Conservation (phyloP, 2,888 invertebrate genomes). For the Andrena praecox region DNA sequence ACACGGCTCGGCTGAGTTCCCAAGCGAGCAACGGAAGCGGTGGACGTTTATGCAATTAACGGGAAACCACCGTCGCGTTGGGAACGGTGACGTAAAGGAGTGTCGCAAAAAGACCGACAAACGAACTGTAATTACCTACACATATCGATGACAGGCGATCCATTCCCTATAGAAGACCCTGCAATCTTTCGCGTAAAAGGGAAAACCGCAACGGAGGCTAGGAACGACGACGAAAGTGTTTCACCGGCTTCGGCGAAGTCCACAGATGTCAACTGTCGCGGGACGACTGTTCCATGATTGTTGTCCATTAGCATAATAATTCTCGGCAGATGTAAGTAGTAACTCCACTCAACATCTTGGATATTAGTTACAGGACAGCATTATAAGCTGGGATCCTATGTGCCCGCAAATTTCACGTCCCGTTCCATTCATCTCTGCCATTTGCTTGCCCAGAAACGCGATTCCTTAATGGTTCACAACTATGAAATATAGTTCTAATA, state of each 20-base stretch:
- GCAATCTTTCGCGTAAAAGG: background rate
- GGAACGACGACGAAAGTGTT: background rate
- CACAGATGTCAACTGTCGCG: background rate
- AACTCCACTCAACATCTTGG: background rate
- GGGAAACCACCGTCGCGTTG: conserved; percentile 34
- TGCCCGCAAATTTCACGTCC: no score
- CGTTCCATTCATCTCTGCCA: no score
- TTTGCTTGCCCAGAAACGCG: no score
- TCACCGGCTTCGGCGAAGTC: background rate
- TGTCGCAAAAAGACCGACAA: conserved; percentile 16
- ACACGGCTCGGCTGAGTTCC: conserved; percentile 7
- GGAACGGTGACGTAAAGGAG: conserved; percentile 31
- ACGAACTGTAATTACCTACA: conserved; percentile 13
- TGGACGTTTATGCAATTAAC: conserved; percentile 34
- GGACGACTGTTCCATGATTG: background rate
- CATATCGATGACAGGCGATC: conserved; percentile 31
- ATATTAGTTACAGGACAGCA: background rate
- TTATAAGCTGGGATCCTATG: no score
- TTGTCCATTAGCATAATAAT: background rate
- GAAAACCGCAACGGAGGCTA: conserved; percentile 7
- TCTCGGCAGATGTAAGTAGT: background rate
- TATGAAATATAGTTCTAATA: no score
- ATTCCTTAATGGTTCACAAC: no score
- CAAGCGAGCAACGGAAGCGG: conserved; percentile 30
- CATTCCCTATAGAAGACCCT: background rate